Base-by-base conservation (phyloP, 2,888 invertebrate species). In the Drosophila vallismaia region DNA sequence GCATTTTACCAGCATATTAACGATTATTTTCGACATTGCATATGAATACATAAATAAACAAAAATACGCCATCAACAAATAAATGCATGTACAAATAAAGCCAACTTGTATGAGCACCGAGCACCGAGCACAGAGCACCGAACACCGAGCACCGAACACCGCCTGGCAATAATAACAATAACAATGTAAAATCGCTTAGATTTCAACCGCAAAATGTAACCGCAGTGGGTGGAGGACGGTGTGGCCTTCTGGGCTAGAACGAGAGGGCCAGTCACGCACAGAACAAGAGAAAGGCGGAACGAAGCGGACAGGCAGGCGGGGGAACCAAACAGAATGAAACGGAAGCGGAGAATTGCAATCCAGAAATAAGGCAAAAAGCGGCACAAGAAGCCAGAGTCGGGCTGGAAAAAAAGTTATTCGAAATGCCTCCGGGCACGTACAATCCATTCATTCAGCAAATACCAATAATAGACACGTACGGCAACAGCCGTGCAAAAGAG, bases 141-240 rank as follows among this genome's bases (percentile, higher is more conserved):
- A 14, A 14, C 14, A 14, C 66, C 33, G 33, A 33, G 4, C 33
- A 33, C 36, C 36, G 36, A 36, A 64, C 50, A 63, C 46, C 68
- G 60, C 64, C 67, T 64, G 74, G 62, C 76, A 82, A 83, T 82
- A 79, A 82, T 82, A 86, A 88, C 86, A 88, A 84, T 88, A 88
- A 86, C 88, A 84, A 86, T 86, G 88, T 82, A 88, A 88, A 84
- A 88, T 86, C 88, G 88, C 88, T 84, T 86, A 82, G 88, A 88
- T 86, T 88, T 82, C 68, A 88, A 75, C 77, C 83, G 77, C 88
- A 83, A 79, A 77, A 70, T 72, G 70, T 71, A 64, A 54, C 59
- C 74, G 54, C 67, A 31, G 33, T 42, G 36, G 38, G 29, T 33
- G 49, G 24, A 44, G 12, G 12, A 9, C 28, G 46, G 28, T 28